Conservation (phyloP, 2,888 invertebrate genomes). For the Pteria penguin region DNA sequence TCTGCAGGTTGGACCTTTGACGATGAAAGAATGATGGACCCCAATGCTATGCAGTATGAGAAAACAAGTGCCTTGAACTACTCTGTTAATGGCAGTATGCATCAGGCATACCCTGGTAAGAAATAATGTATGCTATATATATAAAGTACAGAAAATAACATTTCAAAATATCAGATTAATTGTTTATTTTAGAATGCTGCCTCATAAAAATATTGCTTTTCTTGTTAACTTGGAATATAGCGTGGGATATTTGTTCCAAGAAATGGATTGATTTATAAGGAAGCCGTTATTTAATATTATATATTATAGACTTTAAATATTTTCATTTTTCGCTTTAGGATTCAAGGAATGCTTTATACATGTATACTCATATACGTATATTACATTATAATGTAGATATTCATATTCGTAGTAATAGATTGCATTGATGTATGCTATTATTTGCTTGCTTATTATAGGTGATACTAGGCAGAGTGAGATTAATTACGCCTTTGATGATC, state of each 20-base stretch:
- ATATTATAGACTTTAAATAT: too few relatives aligned
- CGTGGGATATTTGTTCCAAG: too few relatives aligned
- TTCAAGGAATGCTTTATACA: not conserved
- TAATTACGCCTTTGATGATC: slow-evolving; percentile 3
- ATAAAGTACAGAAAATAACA: too few relatives aligned
- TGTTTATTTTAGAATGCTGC: too few relatives aligned
- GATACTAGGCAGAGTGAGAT: slow-evolving; percentile 14
- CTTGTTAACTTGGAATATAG: too few relatives aligned
- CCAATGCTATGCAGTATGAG: not conserved
- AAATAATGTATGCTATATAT: too few relatives aligned
- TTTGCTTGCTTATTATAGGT: not conserved
- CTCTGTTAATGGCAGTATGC: slow-evolving; percentile 12
- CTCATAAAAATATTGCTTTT: too few relatives aligned
- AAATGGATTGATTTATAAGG: too few relatives aligned
- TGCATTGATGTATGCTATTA: not conserved
- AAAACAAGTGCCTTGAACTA: slow-evolving; percentile 8
- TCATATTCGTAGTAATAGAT: too few relatives aligned
- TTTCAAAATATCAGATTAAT: too few relatives aligned
- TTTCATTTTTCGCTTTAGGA: too few relatives aligned
- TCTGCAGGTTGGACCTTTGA: slow-evolving; percentile 23
- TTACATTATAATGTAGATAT: not conserved
- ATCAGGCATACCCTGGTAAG: not conserved
- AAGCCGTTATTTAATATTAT: too few relatives aligned
- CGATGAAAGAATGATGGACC: slow-evolving; percentile 3
- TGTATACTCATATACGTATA: not conserved